These are phyloP conservation scores for Emmelina monodactyla DNA, from an alignment of 2,888 invertebrate genomes.

Conservation along the genomic window DNA sequence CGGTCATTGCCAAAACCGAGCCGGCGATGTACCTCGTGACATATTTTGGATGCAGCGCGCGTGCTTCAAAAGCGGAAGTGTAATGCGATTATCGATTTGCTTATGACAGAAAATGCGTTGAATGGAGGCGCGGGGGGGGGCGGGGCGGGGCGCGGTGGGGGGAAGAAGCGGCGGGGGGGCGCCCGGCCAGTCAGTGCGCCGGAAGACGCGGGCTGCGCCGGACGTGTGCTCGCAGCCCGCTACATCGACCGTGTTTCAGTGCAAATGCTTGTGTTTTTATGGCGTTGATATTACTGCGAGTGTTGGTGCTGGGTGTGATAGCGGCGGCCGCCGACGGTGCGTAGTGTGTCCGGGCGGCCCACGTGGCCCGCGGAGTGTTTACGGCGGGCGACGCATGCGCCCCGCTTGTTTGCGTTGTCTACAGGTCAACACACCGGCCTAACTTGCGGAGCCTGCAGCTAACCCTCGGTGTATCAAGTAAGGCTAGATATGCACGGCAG, in stretches of 20 bases:
- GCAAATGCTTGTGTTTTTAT: slow-evolving; percentile 79
- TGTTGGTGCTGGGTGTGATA: slow-evolving; percentile 65
- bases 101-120: slow-evolving; percentile 64
- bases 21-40: slow-evolving; percentile 25
- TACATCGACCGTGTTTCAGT: slow-evolving; percentile 51
- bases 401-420: slow-evolving; percentile 49
- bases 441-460: slow-evolving; percentile 42
- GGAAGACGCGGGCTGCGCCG: slow-evolving; percentile 27
- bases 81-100: slow-evolving; percentile 65
- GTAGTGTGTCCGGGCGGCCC: slow-evolving; percentile 26
- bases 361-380: slow-evolving; percentile 53
- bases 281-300: slow-evolving; percentile 80
- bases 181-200: slow-evolving; percentile 50
- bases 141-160: slow-evolving; percentile 19
- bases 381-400: slow-evolving; percentile 56
- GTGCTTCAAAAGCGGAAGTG: slow-evolving; percentile 58
- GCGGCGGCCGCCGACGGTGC: slow-evolving; percentile 57
- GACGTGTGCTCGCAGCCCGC: slow-evolving; percentile 54
- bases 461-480: slow-evolving; percentile 34
- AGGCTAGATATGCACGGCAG: slow-evolving; percentile 41
- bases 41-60: slow-evolving; percentile 52
- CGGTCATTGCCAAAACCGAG: not conserved
- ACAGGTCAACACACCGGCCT: slow-evolving; percentile 57
- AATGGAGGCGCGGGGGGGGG: slow-evolving; percentile 41
- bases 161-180: slow-evolving; percentile 35